Evolutionary conservation across 1,140 invertebrate genomes (phyloP), one percentile per base, ranked within the genome.

Genomic region (Octopus sinensis): DNA sequence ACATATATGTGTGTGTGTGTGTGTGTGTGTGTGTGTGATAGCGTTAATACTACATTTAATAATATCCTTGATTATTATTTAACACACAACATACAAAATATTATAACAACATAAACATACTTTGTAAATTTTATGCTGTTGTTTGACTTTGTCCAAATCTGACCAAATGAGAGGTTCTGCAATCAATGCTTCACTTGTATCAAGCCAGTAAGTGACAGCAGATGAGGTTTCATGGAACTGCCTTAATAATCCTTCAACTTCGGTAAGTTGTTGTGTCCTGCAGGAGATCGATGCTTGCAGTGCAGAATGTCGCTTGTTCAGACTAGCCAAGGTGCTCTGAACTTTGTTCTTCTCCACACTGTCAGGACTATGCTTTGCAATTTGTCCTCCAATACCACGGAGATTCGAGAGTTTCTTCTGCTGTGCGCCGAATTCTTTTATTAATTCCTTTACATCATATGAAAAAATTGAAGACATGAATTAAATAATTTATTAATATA

Each of bases 231-330:
- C 93, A 80, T 96, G 92, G 92, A 98, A 97, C 76, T 94, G 93
- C 78, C 95, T 94, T 93, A 95, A 96, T 12, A 96, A 94, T 86
- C 97, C 96, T 83, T 96, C 92, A 53, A 95, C 95, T 87, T 97
- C 96, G 53, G 95, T 95, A 53, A 98, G 94, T 87, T 95, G 93
- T 89, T 56, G 92, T 91, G 80, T 94, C 92, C 80, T 93, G 91
- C 91, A 92, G 83, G 94, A 95, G 86, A 96, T 90, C 86, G 93
- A 91, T 6, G 92, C 92, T 51, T 96, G 92, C 4, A 96, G 90
- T 13, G 94, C 91, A 80, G 93, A 93, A 96, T 96, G 97, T 84
- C 94, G 92, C 53, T 93, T 92, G 79, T 93, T 94, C 13, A 86
- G 83, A 53, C 84, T 84, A 6, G 86, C 83, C 2, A 89, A 79